Conservation (phyloP, 2,888 invertebrate genomes). For the Schizaphis graminum region DNA sequence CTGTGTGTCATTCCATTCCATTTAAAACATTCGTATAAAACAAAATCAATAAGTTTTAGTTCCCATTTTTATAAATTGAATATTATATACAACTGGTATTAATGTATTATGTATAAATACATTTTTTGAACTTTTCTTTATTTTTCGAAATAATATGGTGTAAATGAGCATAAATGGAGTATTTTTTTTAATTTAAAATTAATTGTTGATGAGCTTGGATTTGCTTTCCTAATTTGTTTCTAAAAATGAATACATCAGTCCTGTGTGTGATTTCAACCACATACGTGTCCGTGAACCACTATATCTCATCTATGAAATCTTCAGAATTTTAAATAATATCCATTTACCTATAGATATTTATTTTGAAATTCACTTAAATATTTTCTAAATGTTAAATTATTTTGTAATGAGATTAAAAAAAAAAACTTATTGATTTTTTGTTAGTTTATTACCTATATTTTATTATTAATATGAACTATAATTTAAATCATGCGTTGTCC, state of each 20-base stretch:
- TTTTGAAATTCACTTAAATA: neutral
- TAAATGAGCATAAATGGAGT: neutral
- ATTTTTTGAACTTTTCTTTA: neutral
- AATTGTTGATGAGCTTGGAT: neutral
- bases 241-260: neutral
- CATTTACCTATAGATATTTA: neutral
- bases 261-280: neutral
- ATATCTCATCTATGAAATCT: neutral
- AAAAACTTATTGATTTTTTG: neutral
- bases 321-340: neutral
- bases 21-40: neutral
- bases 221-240: neutral
- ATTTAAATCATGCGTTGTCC: neutral
- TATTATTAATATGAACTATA: neutral
- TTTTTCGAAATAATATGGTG: neutral
- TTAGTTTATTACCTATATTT: neutral
- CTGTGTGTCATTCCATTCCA: neutral
- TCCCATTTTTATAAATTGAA: neutral
- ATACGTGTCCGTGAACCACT: neutral
- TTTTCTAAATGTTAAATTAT: neutral
- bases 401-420: neutral
- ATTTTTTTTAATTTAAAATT: neutral
- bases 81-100: neutral
- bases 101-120: neutral
- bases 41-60: neutral